These are phyloP conservation scores for Lacerta viridis DNA, from an alignment of 2,797 vertebrate genomes.

Conservation along the genomic window DNA sequence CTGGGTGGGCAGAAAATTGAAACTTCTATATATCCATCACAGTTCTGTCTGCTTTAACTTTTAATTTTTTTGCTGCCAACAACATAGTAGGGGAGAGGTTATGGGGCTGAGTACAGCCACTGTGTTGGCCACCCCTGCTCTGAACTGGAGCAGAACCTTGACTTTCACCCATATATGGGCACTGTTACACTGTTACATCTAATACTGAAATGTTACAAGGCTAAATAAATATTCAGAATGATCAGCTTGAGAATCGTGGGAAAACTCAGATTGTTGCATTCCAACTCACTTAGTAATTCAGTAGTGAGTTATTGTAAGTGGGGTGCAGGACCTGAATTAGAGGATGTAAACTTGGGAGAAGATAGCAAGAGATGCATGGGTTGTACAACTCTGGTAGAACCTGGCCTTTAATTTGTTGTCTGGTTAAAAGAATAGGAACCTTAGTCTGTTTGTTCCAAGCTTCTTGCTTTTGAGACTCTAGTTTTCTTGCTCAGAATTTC, in stretches of 20 bases:
- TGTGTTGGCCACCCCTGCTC: too few species aligned
- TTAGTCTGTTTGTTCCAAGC: background rate
- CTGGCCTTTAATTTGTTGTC: background rate
- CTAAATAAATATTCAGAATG: background rate
- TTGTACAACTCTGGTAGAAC: too few species aligned
- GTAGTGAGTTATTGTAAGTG: background rate
- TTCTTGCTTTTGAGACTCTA: background rate
- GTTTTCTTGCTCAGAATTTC: background rate
- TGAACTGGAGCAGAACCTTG: background rate
- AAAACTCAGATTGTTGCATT: background rate
- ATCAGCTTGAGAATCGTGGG: rapidly evolving
- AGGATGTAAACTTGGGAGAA: background rate
- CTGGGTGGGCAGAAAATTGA: too few species aligned
- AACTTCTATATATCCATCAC: too few species aligned
- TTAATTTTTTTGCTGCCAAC: too few species aligned
- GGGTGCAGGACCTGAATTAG: background rate
- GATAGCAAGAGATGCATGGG: background rate
- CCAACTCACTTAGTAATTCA: background rate
- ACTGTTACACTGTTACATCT: background rate
- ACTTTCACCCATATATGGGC: background rate
- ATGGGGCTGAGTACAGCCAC: too few species aligned
- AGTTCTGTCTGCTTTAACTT: too few species aligned
- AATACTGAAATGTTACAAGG: background rate
- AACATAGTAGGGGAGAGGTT: too few species aligned
- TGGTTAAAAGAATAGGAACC: background rate